Percentiles rank a stretch among this genome's conserved stretches.
These are phyloP conservation scores for Crax fasciolata DNA, from an alignment of 2,797 vertebrate genomes.

Conservation along the genomic window DNA sequence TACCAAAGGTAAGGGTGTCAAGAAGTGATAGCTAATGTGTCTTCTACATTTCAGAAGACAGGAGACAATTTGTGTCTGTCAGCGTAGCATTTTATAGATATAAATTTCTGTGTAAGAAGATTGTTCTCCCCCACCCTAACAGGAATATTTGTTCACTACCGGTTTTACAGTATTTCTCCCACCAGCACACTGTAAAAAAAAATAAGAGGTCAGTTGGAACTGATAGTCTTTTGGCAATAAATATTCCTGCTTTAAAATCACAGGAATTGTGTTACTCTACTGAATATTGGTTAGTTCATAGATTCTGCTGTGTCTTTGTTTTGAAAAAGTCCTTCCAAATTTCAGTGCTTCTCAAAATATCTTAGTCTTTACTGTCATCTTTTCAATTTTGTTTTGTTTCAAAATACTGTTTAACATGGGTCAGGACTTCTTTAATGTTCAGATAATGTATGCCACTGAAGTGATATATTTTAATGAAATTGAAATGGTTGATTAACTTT, in stretches of 20 bases:
- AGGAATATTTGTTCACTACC: not conserved
- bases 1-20: constrained; percentile 24
- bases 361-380: not conserved
- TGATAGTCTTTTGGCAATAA: constrained; percentile 26
- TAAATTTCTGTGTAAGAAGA: constrained; percentile 44
- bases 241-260: constrained; percentile 3
- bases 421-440: not conserved
- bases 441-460: not conserved
- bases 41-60: constrained; percentile 48
- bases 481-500: constrained; percentile 72
- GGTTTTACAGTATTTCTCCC: not conserved
- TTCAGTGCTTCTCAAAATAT: not conserved
- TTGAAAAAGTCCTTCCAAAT: not conserved
- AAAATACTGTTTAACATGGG: not conserved
- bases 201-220: constrained; percentile 27
- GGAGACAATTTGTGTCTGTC: constrained; percentile 69
- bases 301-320: constrained; percentile 27
- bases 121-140: not conserved
- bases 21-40: constrained; percentile 48
- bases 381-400: not conserved
- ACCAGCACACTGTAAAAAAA: not conserved
- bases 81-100: constrained; percentile 41
- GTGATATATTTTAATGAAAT: not conserved
- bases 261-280: not conserved
- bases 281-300: constrained; percentile 12